Percentiles rank a stretch among this genome's conserved stretches.
phyloP scores from a whole-genome alignment of 1,140 invertebrate species.

The Gryon sp. region DNA sequence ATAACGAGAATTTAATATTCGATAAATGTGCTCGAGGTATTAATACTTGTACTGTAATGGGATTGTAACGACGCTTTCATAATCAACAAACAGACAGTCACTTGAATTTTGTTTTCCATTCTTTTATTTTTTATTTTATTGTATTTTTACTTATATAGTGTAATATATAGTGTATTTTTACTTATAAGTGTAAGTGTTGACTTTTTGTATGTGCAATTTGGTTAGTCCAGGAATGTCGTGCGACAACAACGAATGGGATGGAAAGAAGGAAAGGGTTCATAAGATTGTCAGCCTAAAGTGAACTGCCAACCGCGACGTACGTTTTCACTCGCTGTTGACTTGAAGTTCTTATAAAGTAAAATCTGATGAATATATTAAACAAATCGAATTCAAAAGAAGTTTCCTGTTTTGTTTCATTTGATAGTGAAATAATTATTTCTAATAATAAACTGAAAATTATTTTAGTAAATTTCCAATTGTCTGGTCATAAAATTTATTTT shows the following conservation, averaged over 20 bases:
- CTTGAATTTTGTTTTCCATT: no score
- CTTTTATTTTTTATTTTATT: no score
- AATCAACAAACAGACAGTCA: slow-evolving; percentile 17
- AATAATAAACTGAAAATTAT: no score
- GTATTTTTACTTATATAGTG: no score
- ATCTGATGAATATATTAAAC: no score
- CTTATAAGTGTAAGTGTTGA: slow-evolving; percentile 29
- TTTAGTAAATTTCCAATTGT: no score
- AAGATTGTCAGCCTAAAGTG: slow-evolving; percentile 69
- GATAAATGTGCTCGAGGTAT: background rate
- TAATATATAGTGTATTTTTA: slow-evolving; percentile 10
- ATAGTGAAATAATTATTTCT: no score
- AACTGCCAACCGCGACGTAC: slow-evolving; percentile 70
- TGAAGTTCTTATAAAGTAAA: slow-evolving; percentile 59
- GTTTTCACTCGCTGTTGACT: slow-evolving; percentile 66
- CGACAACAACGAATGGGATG: slow-evolving; percentile 37
- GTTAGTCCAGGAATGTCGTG: slow-evolving; percentile 49
- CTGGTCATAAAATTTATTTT: no score
- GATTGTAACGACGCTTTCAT: slow-evolving; percentile 6
- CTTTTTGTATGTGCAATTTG: slow-evolving; percentile 39
- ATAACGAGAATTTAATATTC: slow-evolving; percentile 18
- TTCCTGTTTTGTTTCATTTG: no score
- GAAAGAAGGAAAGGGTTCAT: slow-evolving; percentile 47
- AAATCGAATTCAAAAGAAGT: no score
- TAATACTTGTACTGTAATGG: slow-evolving; percentile 10